These are phyloP conservation scores for Epistrophella euchroma DNA, from an alignment of 2,888 invertebrate species.

Conservation along the genomic window DNA sequence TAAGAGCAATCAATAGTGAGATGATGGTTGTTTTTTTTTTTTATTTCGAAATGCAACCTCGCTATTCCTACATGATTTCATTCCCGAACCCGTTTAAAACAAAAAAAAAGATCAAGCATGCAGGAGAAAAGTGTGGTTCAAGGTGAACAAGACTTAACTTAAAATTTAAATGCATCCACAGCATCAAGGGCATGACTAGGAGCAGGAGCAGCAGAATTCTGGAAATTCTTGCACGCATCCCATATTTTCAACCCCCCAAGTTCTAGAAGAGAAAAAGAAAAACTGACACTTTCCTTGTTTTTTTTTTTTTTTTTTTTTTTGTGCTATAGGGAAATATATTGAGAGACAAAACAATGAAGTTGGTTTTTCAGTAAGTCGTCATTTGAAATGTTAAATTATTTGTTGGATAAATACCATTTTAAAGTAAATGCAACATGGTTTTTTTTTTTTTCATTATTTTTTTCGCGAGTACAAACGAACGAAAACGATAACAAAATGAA, in stretches of 20 bases:
- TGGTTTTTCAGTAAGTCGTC: background rate
- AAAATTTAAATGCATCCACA: background rate
- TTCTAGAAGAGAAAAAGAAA: background rate
- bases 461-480: background rate
- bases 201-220: background rate
- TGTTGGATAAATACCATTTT: background rate
- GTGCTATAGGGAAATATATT: background rate
- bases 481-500: slow-evolving; percentile 13
- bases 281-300: background rate
- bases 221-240: background rate
- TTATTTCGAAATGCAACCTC: background rate
- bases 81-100: too few relatives aligned
- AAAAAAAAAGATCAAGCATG: background rate
- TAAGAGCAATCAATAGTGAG: background rate
- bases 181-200: background rate
- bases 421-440: slow-evolving; percentile 14
- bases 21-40: background rate
- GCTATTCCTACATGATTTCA: background rate
- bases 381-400: background rate
- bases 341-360: background rate
- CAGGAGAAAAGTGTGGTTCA: background rate
- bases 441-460: background rate
- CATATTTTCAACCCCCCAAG: background rate
- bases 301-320: too few relatives aligned
- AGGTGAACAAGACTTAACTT: background rate